Base-by-base conservation (phyloP, 2,113 vertebrate genomes). In the Scatophagus argus region DNA sequence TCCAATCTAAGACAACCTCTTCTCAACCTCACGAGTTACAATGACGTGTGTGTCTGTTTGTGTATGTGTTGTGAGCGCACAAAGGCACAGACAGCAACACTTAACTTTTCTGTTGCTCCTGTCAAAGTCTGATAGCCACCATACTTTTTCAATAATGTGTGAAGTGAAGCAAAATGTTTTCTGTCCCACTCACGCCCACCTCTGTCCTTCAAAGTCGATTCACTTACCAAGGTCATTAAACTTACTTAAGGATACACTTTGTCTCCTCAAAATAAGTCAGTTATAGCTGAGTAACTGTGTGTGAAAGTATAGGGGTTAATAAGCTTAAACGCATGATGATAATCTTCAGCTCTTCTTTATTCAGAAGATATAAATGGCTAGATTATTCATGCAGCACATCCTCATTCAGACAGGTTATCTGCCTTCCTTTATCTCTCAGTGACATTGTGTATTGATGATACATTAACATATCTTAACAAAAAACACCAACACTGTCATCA, bases 1-100 rank as follows among this genome's bases (percentile, higher is more conserved):
- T 83, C 82, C 65, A 91, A 92, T 91, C 82, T 82, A 78, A 79
- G 74, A 62, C 44, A 5, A 81, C 73, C 82, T 85, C 60, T 46
- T 83, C 54, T 77, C 31, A 39, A 68, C 59, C 75, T 56, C 60
- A 70, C 32, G 71, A 77, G 72, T 47, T 39, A 58, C 80, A 69
- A 63, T 23, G 25, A 68, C 51, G 21, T 51, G 46, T 49, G 56
- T 44, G 47, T 72, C 31, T 67, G 61, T 31, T 14, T 77, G 47
- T 51, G 36, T 65, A 64, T 70, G 49, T 36, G 59, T 47, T 27
- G 64, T 38, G 54, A 62, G 61, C 2, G 19, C 52, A 25, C 72
- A 82, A 65, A 73, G 52, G 44, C 67, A 46, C 29, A 44, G 79
- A 31, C 46, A 68, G 29, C 46, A 64, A 73, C 68, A 55, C 63